Percentiles rank a stretch among this genome's conserved stretches.
phyloP scores from a whole-genome alignment of 35 echinoderm and acorn worm genomes.

The Apostichopus californicus region DNA sequence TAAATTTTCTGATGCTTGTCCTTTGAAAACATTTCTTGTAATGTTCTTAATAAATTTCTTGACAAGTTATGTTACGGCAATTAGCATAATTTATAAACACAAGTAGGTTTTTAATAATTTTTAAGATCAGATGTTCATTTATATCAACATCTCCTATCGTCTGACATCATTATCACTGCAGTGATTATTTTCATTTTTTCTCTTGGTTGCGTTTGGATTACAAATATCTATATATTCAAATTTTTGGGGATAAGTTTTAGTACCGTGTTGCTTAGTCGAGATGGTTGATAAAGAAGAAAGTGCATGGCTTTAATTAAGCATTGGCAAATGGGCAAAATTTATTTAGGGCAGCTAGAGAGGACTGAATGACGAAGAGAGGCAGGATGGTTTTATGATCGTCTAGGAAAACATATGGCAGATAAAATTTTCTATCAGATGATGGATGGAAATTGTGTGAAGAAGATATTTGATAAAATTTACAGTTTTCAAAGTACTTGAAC shows the following conservation, averaged over 20 bases:
- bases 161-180: slow-evolving; percentile 50
- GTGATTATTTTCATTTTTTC: slow-evolving; percentile 47
- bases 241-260: slow-evolving; percentile 25
- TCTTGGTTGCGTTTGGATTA: slow-evolving; percentile 5
- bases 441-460: background rate
- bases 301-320: slow-evolving; percentile 42
- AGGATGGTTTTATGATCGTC: background rate
- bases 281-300: slow-evolving; percentile 9
- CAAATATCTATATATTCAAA: slow-evolving; percentile 38
- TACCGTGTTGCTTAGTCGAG: background rate
- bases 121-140: slow-evolving; percentile 64
- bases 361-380: background rate
- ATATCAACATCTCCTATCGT: slow-evolving; percentile 35
- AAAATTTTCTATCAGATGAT: background rate
- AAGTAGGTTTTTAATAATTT: slow-evolving; percentile 71
- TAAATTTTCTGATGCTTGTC: background rate
- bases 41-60: slow-evolving; percentile 52
- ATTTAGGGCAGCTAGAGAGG: background rate
- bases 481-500: no score
- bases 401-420: slow-evolving; percentile 12
- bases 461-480: no score
- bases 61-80: slow-evolving; percentile 51
- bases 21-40: slow-evolving; percentile 19
- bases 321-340: slow-evolving; percentile 30
- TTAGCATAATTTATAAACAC: slow-evolving; percentile 70